Conservation (phyloP, 2,888 invertebrate genomes). For the Synanthedon myopaeformis region DNA sequence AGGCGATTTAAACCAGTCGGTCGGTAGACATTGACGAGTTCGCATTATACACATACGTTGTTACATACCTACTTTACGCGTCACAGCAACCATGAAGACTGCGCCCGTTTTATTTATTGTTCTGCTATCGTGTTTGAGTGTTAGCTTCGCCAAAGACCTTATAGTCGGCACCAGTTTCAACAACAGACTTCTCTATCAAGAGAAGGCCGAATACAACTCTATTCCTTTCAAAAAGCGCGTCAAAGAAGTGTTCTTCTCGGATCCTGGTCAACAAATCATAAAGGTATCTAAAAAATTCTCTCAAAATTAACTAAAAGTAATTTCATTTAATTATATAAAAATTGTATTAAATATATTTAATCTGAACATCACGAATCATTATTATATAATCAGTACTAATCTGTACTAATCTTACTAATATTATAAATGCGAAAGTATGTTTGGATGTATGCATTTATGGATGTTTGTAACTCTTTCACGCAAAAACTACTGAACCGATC, state of each 20-base stretch:
- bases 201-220: conserved; percentile 54
- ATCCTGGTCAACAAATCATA: conserved; percentile 56
- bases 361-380: no score
- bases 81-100: conserved; percentile 39
- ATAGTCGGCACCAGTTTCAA: conserved; percentile 59
- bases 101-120: conserved; percentile 32
- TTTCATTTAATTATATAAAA: no score
- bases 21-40: conserved; percentile 26
- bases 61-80: not conserved
- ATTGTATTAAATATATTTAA: no score
- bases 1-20: conserved; percentile 26
- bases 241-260: conserved; percentile 56
- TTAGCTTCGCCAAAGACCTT: conserved; percentile 45
- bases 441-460: no score
- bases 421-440: no score
- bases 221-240: conserved; percentile 59
- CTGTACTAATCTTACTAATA: no score
- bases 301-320: no score
- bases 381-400: no score
- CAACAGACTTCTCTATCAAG: conserved; percentile 43
- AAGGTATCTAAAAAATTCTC: conserved; percentile 31
- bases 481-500: no score
- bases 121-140: conserved; percentile 34
- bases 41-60: conserved; percentile 16
- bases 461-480: no score